Percentiles rank a stretch among this genome's conserved stretches.
Conservation (phyloP, 2,113 vertebrate species). For the Crypturellus undulatus region DNA sequence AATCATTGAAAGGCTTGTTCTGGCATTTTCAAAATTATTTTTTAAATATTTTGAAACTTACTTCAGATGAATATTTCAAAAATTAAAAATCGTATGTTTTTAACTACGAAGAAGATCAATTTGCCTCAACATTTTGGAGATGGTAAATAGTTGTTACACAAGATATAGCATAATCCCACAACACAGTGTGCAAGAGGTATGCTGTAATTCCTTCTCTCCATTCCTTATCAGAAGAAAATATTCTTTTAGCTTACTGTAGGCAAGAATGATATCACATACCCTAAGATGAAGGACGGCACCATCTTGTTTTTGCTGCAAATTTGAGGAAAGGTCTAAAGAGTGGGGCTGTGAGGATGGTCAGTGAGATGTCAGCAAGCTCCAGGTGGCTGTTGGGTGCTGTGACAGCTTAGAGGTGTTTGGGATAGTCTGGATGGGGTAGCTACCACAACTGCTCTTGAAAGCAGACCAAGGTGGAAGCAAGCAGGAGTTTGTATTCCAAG, state of each 20-base stretch:
- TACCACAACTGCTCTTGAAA: not conserved
- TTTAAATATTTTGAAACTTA: not conserved
- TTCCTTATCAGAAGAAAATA: not conserved
- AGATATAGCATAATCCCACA: not conserved
- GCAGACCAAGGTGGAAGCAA: not conserved
- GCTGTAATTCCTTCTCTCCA: fast-evolving
- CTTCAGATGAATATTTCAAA: not conserved
- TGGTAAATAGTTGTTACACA: not conserved
- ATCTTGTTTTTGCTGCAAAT: not conserved
- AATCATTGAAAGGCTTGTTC: not conserved
- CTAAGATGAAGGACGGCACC: not conserved
- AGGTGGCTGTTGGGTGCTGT: not conserved
- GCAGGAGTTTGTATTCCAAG: fast-evolving
- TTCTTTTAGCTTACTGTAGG: not conserved
- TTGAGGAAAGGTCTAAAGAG: not conserved
- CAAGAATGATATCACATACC: not conserved
- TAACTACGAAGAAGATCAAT: not conserved
- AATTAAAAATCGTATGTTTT: not conserved
- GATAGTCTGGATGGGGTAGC: not conserved
- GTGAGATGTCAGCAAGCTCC: not conserved
- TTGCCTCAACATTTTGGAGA: not conserved
- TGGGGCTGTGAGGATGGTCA: not conserved
- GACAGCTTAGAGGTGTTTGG: not conserved
- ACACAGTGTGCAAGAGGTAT: not conserved
- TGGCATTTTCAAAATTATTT: not conserved